Conservation (phyloP, 2,113 vertebrate species). For the Oryzias melastigma region DNA sequence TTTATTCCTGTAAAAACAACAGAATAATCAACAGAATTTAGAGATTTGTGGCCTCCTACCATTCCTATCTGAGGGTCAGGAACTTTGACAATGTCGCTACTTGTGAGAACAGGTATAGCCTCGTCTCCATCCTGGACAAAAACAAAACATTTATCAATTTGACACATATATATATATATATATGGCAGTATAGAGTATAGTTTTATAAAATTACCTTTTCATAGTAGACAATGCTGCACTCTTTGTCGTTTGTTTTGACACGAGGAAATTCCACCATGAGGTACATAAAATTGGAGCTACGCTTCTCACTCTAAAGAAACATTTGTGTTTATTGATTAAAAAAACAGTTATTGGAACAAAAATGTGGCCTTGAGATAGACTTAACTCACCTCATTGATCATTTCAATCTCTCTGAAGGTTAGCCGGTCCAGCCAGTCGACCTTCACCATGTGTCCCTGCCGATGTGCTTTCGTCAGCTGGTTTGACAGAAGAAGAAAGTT, state of each 20-base stretch:
- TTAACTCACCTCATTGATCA: conserved; percentile 93
- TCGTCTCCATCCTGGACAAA: conserved; percentile 90
- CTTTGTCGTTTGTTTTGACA: conserved; percentile 91
- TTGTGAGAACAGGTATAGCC: conserved; percentile 83
- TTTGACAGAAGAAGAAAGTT: conserved; percentile 4
- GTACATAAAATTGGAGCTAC: conserved; percentile 99
- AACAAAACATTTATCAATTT: conserved; percentile 3
- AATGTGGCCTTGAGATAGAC: neutral
- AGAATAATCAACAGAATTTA: neutral
- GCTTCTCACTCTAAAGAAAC: conserved; percentile 88
- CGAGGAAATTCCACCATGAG: conserved; percentile 98
- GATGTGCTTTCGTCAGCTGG: conserved; percentile 96
- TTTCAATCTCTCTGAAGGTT: conserved; percentile 98
- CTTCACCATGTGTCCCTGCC: conserved; percentile 98
- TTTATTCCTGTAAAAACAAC: no score
- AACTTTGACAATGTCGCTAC: conserved; percentile 95
- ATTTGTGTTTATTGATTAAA: neutral
- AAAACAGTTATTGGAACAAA: neutral
- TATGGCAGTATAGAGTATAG: neutral
- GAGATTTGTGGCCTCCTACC: conserved; percentile 75
- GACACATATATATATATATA: no score
- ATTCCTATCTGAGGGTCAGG: conserved; percentile 99
- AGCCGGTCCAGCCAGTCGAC: conserved; percentile 98
- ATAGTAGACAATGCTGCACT: conserved; percentile 96
- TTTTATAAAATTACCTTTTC: conserved; percentile 84